Evolutionary conservation across 2,888 invertebrate genomes (phyloP).

Genomic region (Nephrocerus scutellatus): DNA sequence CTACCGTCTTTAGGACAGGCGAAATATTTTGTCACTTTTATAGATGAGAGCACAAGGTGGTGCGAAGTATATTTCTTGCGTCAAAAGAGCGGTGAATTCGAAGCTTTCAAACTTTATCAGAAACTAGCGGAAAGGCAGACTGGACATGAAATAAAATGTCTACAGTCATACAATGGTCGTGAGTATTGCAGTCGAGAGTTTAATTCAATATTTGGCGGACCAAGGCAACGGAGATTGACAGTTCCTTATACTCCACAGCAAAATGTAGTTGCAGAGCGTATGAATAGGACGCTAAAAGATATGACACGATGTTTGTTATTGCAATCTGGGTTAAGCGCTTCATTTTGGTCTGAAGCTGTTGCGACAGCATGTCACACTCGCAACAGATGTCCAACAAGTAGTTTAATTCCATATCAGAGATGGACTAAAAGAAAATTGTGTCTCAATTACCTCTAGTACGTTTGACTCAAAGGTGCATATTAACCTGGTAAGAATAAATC

Average conservation of each 20-base stretch:
- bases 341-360: conserved; percentile 31
- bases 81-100: conserved; percentile 15
- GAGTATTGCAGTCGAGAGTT: conserved; percentile 26
- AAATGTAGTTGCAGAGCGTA: conserved; percentile 29
- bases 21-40: conserved; percentile 17
- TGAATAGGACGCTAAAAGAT: conserved; percentile 26
- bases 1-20: conserved; percentile 8
- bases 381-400: conserved; percentile 15
- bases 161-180: conserved; percentile 29
- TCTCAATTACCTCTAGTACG: conserved; percentile 1
- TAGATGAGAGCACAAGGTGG: conserved; percentile 16
- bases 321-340: conserved; percentile 15
- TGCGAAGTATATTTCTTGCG: conserved; percentile 17
- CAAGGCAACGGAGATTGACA: conserved; percentile 25
- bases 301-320: conserved; percentile 29
- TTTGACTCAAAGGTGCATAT: conserved; percentile 10
- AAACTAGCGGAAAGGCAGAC: conserved; percentile 21
- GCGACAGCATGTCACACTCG: conserved; percentile 22
- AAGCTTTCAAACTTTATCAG: conserved; percentile 25
- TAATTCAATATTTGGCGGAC: conserved; percentile 21
- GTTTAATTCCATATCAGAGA: conserved; percentile 2
- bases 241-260: conserved; percentile 26
- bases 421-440: conserved; percentile 1
- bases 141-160: conserved; percentile 23
- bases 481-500: conserved; percentile 11